Base-by-base conservation (phyloP, 92 coral and sea anemone species). In the Hydrozoanthus gracilis region DNA sequence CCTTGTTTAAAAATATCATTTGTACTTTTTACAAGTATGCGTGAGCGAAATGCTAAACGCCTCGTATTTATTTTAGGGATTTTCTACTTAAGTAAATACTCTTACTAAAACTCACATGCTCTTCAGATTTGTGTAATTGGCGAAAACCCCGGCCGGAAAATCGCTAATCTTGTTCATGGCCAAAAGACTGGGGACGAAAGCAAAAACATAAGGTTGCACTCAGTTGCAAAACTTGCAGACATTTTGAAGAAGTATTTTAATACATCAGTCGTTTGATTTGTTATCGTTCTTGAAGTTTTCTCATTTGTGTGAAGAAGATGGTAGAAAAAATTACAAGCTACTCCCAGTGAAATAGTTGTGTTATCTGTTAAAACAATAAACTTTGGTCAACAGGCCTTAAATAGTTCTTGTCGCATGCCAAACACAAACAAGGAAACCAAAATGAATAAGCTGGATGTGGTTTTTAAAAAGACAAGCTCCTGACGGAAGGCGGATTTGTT, bases 91-190 rank as follows among this genome's bases (percentile, higher is more conserved):
- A 20, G 49, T 51, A 51, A 9, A 76, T 49, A 76, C 10, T 16
- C 9, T 39, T 27, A 39, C 54, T 44, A 20, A 12, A 77, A 77
- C 82, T 77, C 52, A 77, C 82, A 77, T 77, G 69, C 17, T 60
- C 82, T 77, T 68, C 82, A 77, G 68, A 35, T 46, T 56, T 6
- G 82, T 35, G 82, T 54, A 77, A 56, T 77, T 55, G 49, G 27
- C n/a, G 51, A 77, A 77, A 77, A 77, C 66, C 48, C 56, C 82
- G 6, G 65, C 82, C 11, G 82, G 69, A 77, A 77, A 68, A n/a
- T 77, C 49, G 12, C 10, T 51, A 18, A 77, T 77, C 67, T 3
- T 35, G 82, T 77, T 77, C 82, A 56, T 77, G 4, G 51, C 44
- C 49, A 77, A 54, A 35, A 10, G 51, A 55, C 82, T 77, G 49